phyloP scores from a whole-genome alignment of 2,797 vertebrate genomes.

The Neosalanx taihuensis region DNA sequence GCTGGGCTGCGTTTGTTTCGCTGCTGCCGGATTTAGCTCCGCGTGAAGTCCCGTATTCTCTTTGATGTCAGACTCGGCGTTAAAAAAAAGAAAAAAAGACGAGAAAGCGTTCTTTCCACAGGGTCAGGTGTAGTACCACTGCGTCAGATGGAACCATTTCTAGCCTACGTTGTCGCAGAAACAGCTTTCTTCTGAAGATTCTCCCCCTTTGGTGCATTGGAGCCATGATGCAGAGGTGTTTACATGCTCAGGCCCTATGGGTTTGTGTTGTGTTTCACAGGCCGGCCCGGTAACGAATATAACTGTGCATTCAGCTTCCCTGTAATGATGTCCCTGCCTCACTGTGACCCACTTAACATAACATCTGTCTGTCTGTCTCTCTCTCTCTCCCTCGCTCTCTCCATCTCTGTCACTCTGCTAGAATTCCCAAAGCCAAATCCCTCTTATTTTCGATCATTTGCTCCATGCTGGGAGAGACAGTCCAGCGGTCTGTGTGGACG shows the following conservation, averaged over 20 bases:
- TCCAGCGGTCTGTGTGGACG: background rate
- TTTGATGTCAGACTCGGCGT: background rate
- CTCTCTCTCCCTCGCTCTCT: slow-evolving; percentile 12
- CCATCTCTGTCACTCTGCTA: background rate
- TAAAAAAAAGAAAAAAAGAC: background rate
- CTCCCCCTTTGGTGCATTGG: background rate
- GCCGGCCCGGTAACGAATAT: slow-evolving; percentile 33
- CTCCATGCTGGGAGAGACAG: slow-evolving; percentile 19
- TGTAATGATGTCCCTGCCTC: slow-evolving; percentile 39
- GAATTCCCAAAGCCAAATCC: slow-evolving; percentile 33
- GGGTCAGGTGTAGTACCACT: background rate
- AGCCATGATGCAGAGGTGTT: background rate
- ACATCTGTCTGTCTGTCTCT: slow-evolving; percentile 50
- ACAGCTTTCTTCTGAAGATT: background rate
- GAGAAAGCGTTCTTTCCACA: background rate
- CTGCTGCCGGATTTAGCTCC: too few species aligned
- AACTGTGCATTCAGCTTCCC: slow-evolving; percentile 46
- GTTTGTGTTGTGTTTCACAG: slow-evolving; percentile 40
- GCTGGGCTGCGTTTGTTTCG: background rate
- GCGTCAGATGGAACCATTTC: background rate
- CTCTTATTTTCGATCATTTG: slow-evolving; percentile 27
- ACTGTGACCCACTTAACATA: slow-evolving; percentile 60
- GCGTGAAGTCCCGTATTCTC: background rate
- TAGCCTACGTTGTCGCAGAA: background rate
- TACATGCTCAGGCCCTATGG: slow-evolving; percentile 11